A percentile compares a stretch with the other conserved stretches of the same genome.
Conservation (phyloP, 92 coral and sea anemone species). For the Epizoanthus illoricatus region DNA sequence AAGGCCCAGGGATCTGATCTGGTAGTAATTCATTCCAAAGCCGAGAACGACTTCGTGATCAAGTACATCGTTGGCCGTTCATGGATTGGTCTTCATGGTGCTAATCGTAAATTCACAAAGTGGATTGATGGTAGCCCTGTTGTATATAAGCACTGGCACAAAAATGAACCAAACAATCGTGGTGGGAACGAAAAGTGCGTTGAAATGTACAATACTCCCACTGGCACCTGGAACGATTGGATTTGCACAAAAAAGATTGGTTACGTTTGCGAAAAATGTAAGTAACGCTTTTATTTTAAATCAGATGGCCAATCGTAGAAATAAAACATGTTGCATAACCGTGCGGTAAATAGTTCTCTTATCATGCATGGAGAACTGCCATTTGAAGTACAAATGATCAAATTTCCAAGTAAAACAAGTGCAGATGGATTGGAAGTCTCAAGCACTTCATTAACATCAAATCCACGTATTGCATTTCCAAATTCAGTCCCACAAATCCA, state of each 20-base stretch:
- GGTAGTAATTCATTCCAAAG: neutral
- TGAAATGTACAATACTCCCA: neutral
- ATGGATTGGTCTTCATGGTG: slow-evolving; percentile 1
- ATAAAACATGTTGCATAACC: no score
- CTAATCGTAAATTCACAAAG: no score
- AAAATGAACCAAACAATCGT: neutral
- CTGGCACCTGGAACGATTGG: neutral
- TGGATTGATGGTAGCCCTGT: slow-evolving; percentile 4
- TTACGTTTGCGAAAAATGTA: no score
- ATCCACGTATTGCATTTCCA: no score
- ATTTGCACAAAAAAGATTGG: no score
- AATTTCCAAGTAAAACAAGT: neutral
- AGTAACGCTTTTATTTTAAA: no score
- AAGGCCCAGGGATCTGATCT: neutral
- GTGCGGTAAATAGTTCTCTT: neutral
- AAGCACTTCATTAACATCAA: slow-evolving; percentile 1
- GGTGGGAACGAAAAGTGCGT: neutral
- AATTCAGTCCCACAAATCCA: no score
- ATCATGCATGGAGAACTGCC: neutral
- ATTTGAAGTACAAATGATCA: neutral
- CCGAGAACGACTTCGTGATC: neutral
- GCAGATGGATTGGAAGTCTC: neutral
- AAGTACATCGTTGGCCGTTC: neutral
- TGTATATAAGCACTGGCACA: neutral
- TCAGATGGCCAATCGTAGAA: neutral